A percentile compares a stretch with the other conserved stretches of the same genome.
These are phyloP conservation scores for Camelus bactrianus DNA, from an alignment of 2,113 vertebrate genomes.

Conservation along the genomic window DNA sequence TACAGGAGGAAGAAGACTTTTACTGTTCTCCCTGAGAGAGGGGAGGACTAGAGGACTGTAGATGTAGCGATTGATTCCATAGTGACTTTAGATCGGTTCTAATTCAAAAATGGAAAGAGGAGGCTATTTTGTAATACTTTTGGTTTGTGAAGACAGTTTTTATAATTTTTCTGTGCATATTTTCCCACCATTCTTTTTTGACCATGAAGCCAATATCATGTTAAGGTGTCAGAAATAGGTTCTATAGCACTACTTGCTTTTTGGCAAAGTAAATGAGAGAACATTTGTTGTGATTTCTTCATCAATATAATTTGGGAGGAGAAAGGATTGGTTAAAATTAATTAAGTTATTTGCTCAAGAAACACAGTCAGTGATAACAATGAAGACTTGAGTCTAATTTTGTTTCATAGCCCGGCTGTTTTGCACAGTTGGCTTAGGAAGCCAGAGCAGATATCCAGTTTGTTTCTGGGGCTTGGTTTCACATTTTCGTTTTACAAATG, in stretches of 20 bases:
- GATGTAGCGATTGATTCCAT: neutral
- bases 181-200: neutral
- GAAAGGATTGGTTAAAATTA: neutral
- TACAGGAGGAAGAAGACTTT: neutral
- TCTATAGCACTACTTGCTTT: neutral
- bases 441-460: neutral
- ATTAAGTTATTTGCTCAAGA: conserved; percentile 29
- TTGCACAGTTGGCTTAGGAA: neutral
- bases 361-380: conserved; percentile 31
- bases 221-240: neutral
- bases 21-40: neutral
- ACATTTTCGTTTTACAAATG: neutral
- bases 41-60: neutral
- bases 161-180: neutral
- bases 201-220: neutral
- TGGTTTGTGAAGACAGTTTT: neutral
- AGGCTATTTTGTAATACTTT: conserved; percentile 42
- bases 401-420: neutral
- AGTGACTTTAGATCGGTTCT: neutral
- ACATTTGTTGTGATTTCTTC: conserved; percentile 29
- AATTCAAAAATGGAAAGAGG: neutral
- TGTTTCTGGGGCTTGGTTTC: neutral
- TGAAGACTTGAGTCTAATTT: neutral
- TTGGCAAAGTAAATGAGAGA: conserved; percentile 35
- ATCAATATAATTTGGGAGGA: neutral